Evolutionary conservation across 1,140 invertebrate genomes (phyloP), one percentile per base, ranked within the genome.

Genomic region (Halictus rubicundus): DNA sequence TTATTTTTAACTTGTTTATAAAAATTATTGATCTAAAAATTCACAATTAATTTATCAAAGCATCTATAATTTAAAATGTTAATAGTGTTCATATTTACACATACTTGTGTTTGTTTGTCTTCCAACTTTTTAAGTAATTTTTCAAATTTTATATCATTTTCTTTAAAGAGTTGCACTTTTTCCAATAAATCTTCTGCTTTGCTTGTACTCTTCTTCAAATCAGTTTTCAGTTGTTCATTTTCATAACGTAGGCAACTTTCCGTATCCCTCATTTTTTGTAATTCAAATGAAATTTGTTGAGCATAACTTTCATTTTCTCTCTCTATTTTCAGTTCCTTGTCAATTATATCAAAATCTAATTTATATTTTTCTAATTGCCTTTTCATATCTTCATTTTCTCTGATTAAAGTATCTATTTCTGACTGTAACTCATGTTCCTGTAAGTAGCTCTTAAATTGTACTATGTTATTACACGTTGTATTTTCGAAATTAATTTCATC

Each of bases 291-390:
- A 69, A 88, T 73, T 66, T 86, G 79, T 61, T 81, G 46, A 52
- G 65, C 32, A 9, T 73, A 70, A 63, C 3, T 69, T 5, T 61
- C 57, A 42, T 49, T 84, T 25, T 81, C 73, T n/a, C 57, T 83
- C 61, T 87, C 80, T 37, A 76, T 84, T 27, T 86, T 82, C 54
- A 91, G 71, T 81, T 91, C 88, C 57, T 89, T 81, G 32, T 85
- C 81, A 52, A 90, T 85, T n/a, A 88, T 83, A 46, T 89, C 79
- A 64, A 91, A 78, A 70, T 90, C 84, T 25, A 83, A 68, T 87
- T 87, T 82, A 68, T 85, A 83, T 39, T 80, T 82, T 74, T 73
- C 14, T 61, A 89, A 39, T 78, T 89, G 71, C 8, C 68, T 88
- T 78, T 89, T 88, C 37, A 88, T 83, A 75, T 87, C 79, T 71